These are phyloP conservation scores for Poicephalus gulielmi DNA, from an alignment of 2,113 vertebrate genomes.

Conservation along the genomic window DNA sequence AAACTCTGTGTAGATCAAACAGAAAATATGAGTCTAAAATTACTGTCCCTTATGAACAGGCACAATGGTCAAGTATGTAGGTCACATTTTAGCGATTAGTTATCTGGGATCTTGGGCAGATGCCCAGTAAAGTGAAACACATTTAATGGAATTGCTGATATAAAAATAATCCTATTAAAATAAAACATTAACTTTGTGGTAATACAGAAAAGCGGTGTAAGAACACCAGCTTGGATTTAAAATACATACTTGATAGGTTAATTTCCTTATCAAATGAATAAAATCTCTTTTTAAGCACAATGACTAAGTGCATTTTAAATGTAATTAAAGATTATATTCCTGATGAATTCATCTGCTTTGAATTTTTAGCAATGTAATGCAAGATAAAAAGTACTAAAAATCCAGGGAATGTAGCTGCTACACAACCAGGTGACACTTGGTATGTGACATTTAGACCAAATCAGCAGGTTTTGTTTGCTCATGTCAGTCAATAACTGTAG, in stretches of 20 bases:
- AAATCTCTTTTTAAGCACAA: not conserved
- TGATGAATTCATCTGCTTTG: not conserved
- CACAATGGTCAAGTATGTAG: not conserved
- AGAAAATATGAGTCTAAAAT: not conserved
- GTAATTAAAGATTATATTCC: not conserved
- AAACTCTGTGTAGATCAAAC: not conserved
- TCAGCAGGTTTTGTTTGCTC: not conserved
- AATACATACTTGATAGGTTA: not conserved
- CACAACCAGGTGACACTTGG: not conserved
- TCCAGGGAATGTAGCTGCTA: not conserved
- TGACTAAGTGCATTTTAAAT: not conserved
- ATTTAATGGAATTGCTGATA: not conserved
- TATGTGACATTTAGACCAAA: not conserved
- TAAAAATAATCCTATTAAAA: slow-evolving; percentile 18
- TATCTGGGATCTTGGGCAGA: not conserved
- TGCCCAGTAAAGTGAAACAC: not conserved
- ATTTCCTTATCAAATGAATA: not conserved
- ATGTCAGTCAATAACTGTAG: not conserved
- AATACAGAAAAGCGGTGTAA: not conserved
- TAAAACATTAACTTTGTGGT: not conserved
- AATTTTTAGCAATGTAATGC: not conserved
- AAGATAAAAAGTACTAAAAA: not conserved
- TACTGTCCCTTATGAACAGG: not conserved
- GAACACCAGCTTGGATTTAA: not conserved
- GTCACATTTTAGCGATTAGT: not conserved